Conservation (phyloP, 2,113 vertebrate species). For the Dasyprocta punctata region DNA sequence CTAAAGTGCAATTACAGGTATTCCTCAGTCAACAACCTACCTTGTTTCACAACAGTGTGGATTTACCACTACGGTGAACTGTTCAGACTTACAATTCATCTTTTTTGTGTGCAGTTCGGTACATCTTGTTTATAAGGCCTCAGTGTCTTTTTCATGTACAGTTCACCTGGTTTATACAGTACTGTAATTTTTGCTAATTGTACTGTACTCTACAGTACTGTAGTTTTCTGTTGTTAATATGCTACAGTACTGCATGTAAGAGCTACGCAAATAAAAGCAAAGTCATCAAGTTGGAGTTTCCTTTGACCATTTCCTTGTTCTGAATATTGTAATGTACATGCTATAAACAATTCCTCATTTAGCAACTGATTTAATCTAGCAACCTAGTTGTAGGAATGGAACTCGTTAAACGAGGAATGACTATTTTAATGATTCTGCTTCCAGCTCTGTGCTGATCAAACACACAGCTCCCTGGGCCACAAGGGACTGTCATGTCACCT, state of each 20-base stretch:
- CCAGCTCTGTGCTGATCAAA: background rate
- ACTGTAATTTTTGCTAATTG: background rate
- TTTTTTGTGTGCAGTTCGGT: background rate
- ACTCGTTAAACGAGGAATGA: background rate
- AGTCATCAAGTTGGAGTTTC: background rate
- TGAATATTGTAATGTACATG: background rate
- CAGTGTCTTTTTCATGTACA: background rate
- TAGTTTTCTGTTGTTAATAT: background rate
- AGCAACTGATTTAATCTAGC: background rate
- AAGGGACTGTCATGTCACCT: background rate
- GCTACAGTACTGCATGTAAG: background rate
- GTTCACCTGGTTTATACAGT: background rate
- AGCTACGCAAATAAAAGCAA: background rate
- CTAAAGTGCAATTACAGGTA: background rate
- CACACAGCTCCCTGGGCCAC: background rate
- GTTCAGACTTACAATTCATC: background rate
- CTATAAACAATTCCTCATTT: background rate
- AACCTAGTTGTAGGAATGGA: background rate
- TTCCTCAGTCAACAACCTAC: background rate
- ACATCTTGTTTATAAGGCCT: background rate
- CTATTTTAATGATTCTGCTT: background rate
- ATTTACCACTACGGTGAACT: background rate
- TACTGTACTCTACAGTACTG: background rate
- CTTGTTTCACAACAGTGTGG: background rate
- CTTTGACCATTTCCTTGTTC: background rate